Evolutionary conservation across 2,888 invertebrate genomes (phyloP).

Genomic region (Gari tellinella): DNA sequence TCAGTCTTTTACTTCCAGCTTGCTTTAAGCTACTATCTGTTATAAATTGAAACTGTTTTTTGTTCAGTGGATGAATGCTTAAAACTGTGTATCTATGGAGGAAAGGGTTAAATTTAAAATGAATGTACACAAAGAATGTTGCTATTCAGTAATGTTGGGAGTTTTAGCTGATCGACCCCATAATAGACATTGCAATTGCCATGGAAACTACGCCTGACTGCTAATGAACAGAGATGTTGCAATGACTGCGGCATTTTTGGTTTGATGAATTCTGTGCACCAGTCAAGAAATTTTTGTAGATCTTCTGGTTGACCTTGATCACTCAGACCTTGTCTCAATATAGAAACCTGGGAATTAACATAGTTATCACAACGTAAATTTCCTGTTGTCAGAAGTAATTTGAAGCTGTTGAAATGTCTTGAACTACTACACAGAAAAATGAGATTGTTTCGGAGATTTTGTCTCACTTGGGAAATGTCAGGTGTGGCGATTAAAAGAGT

Average conservation of each 20-base stretch:
- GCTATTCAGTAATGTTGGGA: constrained; percentile 57
- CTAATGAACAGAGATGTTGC: constrained; percentile 54
- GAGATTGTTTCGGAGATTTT: constrained; percentile 34
- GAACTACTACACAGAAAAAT: constrained; percentile 19
- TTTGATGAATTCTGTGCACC: constrained; percentile 19
- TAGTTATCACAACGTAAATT: neutral
- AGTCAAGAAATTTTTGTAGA: constrained; percentile 18
- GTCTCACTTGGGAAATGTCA: constrained; percentile 11
- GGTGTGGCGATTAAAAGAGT: constrained; percentile 59
- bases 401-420: constrained; percentile 13
- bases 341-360: no score
- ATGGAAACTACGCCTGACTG: constrained; percentile 54
- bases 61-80: no score
- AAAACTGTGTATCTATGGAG: no score
- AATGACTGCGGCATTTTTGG: constrained; percentile 27
- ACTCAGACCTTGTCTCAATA: no score
- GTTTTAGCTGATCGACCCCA: constrained; percentile 44
- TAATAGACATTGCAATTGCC: constrained; percentile 64
- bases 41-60: no score
- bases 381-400: neutral
- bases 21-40: no score
- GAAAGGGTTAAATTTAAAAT: no score
- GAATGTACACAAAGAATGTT: constrained; percentile 18
- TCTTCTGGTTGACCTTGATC: neutral
- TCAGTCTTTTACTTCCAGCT: no score